Base-by-base conservation (phyloP, 2,797 vertebrate genomes). In the Pygocentrus nattereri region DNA sequence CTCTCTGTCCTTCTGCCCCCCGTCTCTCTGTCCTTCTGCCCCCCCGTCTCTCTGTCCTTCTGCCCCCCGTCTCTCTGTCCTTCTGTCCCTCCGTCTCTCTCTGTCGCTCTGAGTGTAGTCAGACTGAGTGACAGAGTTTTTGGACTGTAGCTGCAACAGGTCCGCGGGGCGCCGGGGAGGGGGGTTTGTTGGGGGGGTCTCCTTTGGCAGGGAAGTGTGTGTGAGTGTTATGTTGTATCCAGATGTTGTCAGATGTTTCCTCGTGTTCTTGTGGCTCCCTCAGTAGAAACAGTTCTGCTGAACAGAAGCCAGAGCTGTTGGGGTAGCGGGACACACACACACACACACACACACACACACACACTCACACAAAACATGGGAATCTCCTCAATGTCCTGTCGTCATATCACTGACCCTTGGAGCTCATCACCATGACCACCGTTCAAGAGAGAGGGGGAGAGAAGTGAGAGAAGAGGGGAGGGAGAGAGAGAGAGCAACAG, bases 201-300 rank as follows among this genome's bases (percentile, higher is more conserved):
- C 47, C 2, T 13, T 49, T 49, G 47, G 47, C 47, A 49, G 47
- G 47, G 47, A 15, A 3, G 47, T 49, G 47, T 49, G 11, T 49
- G 76, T 44, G 18, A 31, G 69, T 58, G 49, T 52, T 52, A 74
- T 65, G 62, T 83, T 85, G 81, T 88, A 88, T 88, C 79, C 89
- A 90, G 88, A 89, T 90, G 89, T 87, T 86, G 84, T 84, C 71
- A 59, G 84, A 88, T 85, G 87, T 86, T 90, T 89, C 88, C 85
- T 87, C 76, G 79, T 73, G 50, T 58, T 87, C 88, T 86, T 82
- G 80, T 87, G 84, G 74, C 56, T 64, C 75, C 80, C 5, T n/a
- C 3, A 38, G 34, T 34, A n/a, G 58, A 41, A 49, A 11, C 47
- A 13, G 8, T 13, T 49, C 4, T 11, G 8, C 47, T 86, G 87